A percentile compares a stretch with the other conserved stretches of the same genome.
phyloP scores from a whole-genome alignment of 2,113 vertebrate genomes.

The Axis porcinus region DNA sequence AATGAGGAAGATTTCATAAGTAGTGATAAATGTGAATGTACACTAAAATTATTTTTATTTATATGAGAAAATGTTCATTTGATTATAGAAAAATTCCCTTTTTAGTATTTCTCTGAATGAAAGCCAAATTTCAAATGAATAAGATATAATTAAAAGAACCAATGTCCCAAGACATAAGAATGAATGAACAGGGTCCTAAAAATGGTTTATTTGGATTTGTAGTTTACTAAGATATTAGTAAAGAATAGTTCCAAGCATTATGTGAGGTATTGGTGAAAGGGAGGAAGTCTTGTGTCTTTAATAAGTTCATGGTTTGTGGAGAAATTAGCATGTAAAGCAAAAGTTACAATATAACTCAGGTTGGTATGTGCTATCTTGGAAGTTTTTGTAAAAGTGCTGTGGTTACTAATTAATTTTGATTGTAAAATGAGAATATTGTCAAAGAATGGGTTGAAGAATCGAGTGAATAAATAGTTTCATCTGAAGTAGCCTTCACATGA shows the following conservation, averaged over 20 bases:
- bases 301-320: not conserved
- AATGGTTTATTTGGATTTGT: not conserved
- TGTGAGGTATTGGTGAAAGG: not conserved
- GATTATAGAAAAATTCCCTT: not conserved
- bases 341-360: not conserved
- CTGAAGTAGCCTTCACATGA: not conserved
- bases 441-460: not conserved
- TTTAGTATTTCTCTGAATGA: not conserved
- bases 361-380: not conserved
- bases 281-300: not conserved
- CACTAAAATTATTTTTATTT: conserved; percentile 36
- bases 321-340: not conserved
- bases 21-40: not conserved
- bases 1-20: not conserved
- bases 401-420: not conserved
- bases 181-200: not conserved
- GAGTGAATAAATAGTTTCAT: not conserved
- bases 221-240: not conserved
- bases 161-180: not conserved
- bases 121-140: conserved; percentile 27
- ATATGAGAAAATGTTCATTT: conserved; percentile 1
- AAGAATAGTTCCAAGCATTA: not conserved
- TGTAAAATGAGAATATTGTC: not conserved
- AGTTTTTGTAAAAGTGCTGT: not conserved
- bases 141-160: not conserved